Evolutionary conservation across 2,113 vertebrate species (phyloP).

Genomic region (Corythaeola cristata): DNA sequence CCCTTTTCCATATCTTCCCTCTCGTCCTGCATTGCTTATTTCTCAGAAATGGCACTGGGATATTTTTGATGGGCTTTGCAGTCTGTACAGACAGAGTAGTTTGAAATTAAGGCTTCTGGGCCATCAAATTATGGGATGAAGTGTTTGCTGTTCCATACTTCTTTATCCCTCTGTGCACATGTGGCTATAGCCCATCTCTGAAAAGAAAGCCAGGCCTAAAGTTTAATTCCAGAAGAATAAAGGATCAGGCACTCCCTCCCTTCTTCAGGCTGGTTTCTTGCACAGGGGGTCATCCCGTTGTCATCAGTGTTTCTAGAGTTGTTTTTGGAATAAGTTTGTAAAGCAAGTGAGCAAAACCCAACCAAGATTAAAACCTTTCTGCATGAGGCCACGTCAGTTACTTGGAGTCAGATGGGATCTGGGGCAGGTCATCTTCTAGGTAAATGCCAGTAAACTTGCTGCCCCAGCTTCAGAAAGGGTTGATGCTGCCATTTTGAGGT

Average conservation of each 20-base stretch:
- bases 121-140: not conserved
- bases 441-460: not conserved
- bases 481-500: not conserved
- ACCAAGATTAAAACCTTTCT: not conserved
- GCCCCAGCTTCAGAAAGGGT: not conserved
- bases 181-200: not conserved
- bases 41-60: constrained; percentile 80
- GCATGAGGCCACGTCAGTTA: not conserved
- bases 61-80: constrained; percentile 91
- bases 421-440: not conserved
- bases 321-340: not conserved
- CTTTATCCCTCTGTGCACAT: not conserved
- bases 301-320: not conserved
- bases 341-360: not conserved
- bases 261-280: not conserved
- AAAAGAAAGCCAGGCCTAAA: not conserved
- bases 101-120: not conserved
- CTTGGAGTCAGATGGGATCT: not conserved
- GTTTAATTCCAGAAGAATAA: not conserved
- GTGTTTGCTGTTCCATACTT: accelerated
- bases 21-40: constrained; percentile 12
- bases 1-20: not conserved
- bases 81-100: constrained; percentile 68
- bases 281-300: not conserved
- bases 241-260: not conserved